A percentile compares a stretch with the other conserved stretches of the same genome.
phyloP scores from a whole-genome alignment of 2,888 invertebrate genomes.

The Oscheius sp. region DNA sequence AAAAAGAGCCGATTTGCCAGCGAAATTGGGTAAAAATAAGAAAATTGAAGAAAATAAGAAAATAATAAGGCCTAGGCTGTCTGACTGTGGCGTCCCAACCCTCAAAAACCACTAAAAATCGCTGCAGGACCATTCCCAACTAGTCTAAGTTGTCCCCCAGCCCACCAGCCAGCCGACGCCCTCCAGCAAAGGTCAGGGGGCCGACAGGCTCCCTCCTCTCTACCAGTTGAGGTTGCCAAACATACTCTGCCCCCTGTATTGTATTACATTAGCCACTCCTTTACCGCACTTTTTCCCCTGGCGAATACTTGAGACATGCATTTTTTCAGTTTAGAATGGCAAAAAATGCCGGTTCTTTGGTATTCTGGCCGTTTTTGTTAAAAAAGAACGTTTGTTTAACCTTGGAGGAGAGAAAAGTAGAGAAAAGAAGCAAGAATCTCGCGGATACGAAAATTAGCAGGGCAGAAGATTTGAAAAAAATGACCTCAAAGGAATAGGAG shows the following conservation, averaged over 20 bases:
- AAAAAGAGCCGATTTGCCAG: too few species aligned
- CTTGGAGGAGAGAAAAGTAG: conserved; percentile 11
- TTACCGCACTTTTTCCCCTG: not conserved
- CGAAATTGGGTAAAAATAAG: not conserved
- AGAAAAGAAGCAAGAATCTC: conserved; percentile 11
- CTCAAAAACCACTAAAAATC: not conserved
- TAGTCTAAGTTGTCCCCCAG: not conserved
- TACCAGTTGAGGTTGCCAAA: not conserved
- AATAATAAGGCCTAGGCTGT: not conserved
- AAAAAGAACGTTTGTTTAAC: conserved; percentile 27
- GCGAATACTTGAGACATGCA: too few species aligned
- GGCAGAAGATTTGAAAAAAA: conserved; percentile 28
- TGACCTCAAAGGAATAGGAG: conserved; percentile 23
- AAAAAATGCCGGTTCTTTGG: not conserved
- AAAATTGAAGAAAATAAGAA: not conserved
- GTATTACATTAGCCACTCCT: not conserved
- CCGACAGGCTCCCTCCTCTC: too few species aligned
- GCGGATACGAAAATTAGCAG: conserved; percentile 1
- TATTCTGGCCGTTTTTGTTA: not conserved
- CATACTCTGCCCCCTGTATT: not conserved
- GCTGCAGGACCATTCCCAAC: not conserved
- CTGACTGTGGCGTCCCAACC: not conserved
- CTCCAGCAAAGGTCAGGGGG: not conserved
- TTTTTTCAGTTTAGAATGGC: not conserved
- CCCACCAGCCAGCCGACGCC: not conserved